phyloP scores from a whole-genome alignment of 2,888 invertebrate species.

The Cephalotes varians region DNA sequence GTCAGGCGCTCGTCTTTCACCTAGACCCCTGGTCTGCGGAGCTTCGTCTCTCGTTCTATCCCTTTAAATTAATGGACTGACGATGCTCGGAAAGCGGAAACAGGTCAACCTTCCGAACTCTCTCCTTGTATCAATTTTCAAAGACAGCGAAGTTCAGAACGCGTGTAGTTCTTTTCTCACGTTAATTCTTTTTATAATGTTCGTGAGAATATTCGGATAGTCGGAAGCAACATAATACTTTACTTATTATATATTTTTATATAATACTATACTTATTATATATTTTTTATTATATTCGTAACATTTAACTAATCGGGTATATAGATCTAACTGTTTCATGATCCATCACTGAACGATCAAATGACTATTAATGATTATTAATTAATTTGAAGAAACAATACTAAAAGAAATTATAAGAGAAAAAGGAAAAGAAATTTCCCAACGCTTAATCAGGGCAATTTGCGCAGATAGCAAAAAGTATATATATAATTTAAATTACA shows the following conservation, averaged over 20 bases:
- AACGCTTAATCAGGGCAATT: neutral
- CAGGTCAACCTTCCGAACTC: constrained; percentile 30
- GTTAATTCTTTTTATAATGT: neutral
- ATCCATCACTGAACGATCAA: too few relatives aligned
- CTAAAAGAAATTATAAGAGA: neutral
- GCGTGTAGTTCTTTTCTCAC: neutral
- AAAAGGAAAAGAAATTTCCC: neutral
- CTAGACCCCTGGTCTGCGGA: constrained; percentile 24
- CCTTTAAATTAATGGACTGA: constrained; percentile 67
- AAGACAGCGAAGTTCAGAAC: neutral
- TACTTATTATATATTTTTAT: too few relatives aligned
- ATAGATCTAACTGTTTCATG: neutral
- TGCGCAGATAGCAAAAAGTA: neutral
- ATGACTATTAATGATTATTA: neutral
- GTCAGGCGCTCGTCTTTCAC: constrained; percentile 50
- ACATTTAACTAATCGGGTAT: neutral
- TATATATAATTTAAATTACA: neutral
- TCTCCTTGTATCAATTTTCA: neutral
- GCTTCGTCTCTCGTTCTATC: constrained; percentile 42
- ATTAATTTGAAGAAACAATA: neutral
- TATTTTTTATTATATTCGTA: neutral
- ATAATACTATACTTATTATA: too few relatives aligned
- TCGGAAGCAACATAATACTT: neutral
- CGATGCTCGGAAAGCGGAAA: constrained; percentile 55
- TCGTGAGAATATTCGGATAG: neutral